A percentile compares a stretch with the other conserved stretches of the same genome.
Conservation (phyloP, 2,113 vertebrate genomes). For the Phylloscopus trochilus region DNA sequence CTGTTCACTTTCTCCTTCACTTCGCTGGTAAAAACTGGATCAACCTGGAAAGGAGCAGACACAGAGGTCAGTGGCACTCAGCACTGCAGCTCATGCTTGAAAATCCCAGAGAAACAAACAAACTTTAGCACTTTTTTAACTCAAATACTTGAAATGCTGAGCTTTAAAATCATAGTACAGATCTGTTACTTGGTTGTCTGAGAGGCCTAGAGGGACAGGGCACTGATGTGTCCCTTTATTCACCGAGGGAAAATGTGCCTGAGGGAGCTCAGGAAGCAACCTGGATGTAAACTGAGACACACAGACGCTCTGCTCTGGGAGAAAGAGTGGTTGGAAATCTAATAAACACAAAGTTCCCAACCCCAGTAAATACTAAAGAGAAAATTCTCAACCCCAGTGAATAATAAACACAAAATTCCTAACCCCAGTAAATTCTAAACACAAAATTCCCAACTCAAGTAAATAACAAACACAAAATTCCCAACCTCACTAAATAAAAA, state of each 20-base stretch:
- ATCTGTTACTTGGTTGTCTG: not conserved
- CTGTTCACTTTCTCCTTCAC: conserved; percentile 81
- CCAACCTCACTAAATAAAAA: too few species aligned
- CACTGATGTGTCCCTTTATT: not conserved
- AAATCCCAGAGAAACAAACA: not conserved
- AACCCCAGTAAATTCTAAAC: too few species aligned
- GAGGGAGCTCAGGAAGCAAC: not conserved
- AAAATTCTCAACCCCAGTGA: not conserved
- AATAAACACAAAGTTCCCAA: not conserved
- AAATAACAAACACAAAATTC: too few species aligned
- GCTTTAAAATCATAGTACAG: not conserved
- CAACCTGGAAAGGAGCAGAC: conserved; percentile 74
- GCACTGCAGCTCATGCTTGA: not conserved
- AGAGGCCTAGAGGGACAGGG: not conserved
- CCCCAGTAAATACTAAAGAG: not conserved
- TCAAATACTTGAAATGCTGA: not conserved
- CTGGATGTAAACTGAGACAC: not conserved
- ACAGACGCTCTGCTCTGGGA: not conserved
- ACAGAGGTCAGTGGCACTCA: not conserved
- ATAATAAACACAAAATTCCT: too few species aligned
- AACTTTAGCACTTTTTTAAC: not conserved
- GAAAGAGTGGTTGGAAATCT: not conserved
- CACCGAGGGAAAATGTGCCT: not conserved
- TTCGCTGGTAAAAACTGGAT: conserved; percentile 79
- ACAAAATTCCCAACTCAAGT: too few species aligned